Evolutionary conservation across 2,888 invertebrate species (phyloP).

Genomic region (Matsumyia berberina): DNA sequence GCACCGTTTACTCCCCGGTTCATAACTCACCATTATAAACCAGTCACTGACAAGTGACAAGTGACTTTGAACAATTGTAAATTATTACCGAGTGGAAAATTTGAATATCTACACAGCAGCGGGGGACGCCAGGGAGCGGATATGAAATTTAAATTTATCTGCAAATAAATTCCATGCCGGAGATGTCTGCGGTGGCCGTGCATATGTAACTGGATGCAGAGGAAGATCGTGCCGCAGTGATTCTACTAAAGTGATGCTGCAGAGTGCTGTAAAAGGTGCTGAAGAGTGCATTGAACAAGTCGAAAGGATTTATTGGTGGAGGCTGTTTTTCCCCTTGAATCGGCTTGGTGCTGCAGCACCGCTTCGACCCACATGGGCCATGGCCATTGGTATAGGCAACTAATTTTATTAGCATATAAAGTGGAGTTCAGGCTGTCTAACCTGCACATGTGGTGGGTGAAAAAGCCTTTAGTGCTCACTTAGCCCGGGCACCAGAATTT

Average conservation of each 20-base stretch:
- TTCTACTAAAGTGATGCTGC: constrained; percentile 68
- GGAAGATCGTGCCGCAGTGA: constrained; percentile 69
- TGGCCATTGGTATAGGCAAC: constrained; percentile 45
- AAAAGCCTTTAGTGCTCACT: constrained; percentile 65
- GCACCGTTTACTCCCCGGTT: constrained; percentile 60
- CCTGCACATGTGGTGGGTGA: constrained; percentile 48
- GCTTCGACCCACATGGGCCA: constrained; percentile 30
- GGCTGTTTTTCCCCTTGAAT: constrained; percentile 20
- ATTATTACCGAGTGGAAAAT: constrained; percentile 67
- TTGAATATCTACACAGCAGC: constrained; percentile 50
- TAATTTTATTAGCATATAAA: constrained; percentile 75
- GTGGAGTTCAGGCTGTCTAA: constrained; percentile 53
- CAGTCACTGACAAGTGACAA: constrained; percentile 75
- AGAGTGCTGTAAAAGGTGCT: constrained; percentile 74
- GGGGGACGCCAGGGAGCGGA: constrained; percentile 45
- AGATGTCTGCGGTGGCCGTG: constrained; percentile 9
- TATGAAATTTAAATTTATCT: constrained; percentile 74
- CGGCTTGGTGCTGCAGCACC: constrained; percentile 3
- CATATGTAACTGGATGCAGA: neutral
- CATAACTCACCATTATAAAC: constrained; percentile 75
- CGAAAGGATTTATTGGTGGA: constrained; percentile 71
- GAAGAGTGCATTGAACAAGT: constrained; percentile 73
- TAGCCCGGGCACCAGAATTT: constrained; percentile 52
- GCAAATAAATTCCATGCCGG: constrained; percentile 67
- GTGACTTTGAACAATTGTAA: constrained; percentile 75